Base-by-base conservation (phyloP, 2,888 invertebrate species). In the Lingula anatina region DNA sequence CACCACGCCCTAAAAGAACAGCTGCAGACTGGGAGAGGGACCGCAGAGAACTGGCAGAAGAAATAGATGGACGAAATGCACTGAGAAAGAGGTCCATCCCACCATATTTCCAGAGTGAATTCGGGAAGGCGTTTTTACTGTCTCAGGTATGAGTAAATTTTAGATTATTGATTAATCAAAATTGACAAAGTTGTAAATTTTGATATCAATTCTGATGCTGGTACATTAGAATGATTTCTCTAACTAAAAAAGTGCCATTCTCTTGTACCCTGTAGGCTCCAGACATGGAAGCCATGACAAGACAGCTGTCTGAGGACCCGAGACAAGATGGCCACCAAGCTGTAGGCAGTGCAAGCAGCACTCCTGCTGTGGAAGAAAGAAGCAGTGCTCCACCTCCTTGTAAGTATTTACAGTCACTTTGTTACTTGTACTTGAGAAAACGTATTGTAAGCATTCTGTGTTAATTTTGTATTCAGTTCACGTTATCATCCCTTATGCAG, bases 81-180 rank as follows among this genome's bases (percentile, higher is more conserved):
- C 58, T 76, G 12, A 61, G 61, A 35, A 57, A 66, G n/a, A 65
- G 65, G 37, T 58, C 55, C 5, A 66, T 75, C 35, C 72, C 73
- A 15, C 60, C 61, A 23, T 76, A 76, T 54, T 76, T 76, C 59
- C 63, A 70, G 23, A 73, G 73, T 54, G 73, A 74, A 53, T 64
- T 76, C 43, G 75, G 75, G 5, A 71, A 71, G 51, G 67, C 71
- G 12, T 76, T 73, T 55, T 52, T 73, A 0, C 54, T 69, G 1
- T 62, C 70, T 31, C 68, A 71, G 64, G 70, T 71, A 47, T 23
- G 46, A 40, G 7, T 26, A 24, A 15, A 12, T 9, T 31, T 31
- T n/a, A n/a, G n/a, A n/a, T n/a, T n/a, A n/a, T n/a, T n/a, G n/a
- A n/a, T n/a, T n/a, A n/a, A n/a, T n/a, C n/a, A n/a, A n/a, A n/a